phyloP scores from a whole-genome alignment of 1,140 invertebrate species.

The Danaus plexippus region DNA sequence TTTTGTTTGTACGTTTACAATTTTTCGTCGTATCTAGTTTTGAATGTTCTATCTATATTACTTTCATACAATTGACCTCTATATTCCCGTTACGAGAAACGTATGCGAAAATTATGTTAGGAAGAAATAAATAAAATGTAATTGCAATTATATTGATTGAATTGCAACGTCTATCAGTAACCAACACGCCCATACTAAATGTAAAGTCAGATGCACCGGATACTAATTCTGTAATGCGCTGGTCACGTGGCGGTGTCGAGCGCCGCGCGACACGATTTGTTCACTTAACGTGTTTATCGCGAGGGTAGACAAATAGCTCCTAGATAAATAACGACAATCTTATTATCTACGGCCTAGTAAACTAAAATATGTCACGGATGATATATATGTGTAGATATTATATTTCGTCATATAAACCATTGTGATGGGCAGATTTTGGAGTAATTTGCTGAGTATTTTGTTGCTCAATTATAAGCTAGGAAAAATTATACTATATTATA shows the following conservation, averaged over 20 bases:
- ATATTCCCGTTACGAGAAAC: no score
- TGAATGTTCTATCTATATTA: neutral
- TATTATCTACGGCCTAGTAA: slow-evolving; percentile 5
- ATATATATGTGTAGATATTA: no score
- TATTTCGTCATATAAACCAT: no score
- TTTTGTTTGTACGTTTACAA: slow-evolving; percentile 61
- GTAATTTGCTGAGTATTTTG: no score
- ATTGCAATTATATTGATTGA: no score
- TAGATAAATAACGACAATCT: slow-evolving; percentile 23
- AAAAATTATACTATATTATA: no score
- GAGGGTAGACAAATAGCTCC: slow-evolving; percentile 20
- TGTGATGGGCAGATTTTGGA: no score
- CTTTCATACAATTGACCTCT: no score
- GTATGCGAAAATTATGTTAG: no score
- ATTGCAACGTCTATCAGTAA: slow-evolving; percentile 24
- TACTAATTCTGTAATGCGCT: slow-evolving; percentile 64
- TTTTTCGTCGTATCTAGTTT: slow-evolving; percentile 26
- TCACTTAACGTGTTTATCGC: slow-evolving; percentile 52
- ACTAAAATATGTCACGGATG: slow-evolving; percentile 3
- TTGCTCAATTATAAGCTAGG: no score
- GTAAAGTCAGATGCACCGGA: slow-evolving; percentile 53
- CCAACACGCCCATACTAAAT: slow-evolving; percentile 38
- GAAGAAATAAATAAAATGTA: no score
- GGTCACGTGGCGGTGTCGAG: slow-evolving; percentile 30
- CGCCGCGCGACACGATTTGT: slow-evolving; percentile 57